phyloP scores from a whole-genome alignment of 2,797 vertebrate species.

The Sparus aurata region DNA sequence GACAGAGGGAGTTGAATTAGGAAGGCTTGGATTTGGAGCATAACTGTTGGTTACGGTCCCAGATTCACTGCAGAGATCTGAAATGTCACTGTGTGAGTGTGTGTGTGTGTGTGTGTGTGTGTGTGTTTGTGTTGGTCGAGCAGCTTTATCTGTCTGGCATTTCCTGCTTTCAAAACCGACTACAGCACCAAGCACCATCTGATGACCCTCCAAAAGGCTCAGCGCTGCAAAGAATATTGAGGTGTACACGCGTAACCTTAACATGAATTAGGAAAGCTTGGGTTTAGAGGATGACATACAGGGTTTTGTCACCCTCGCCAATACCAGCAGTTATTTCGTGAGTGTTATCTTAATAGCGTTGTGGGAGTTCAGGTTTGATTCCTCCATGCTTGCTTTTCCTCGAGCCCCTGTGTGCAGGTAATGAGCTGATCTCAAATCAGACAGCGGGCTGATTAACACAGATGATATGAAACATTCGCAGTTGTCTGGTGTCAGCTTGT shows the following conservation, averaged over 20 bases:
- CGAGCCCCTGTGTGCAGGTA: constrained; percentile 48
- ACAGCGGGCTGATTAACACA: constrained; percentile 56
- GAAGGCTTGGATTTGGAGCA: constrained; percentile 54
- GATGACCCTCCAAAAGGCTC: constrained; percentile 77
- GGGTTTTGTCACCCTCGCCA: constrained; percentile 58
- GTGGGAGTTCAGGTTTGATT: constrained; percentile 48
- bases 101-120: constrained; percentile 33
- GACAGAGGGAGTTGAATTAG: constrained; percentile 57
- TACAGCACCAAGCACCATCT: constrained; percentile 64
- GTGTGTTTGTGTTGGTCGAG: constrained; percentile 47
- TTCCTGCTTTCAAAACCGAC: constrained; percentile 73
- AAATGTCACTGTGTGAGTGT: constrained; percentile 75
- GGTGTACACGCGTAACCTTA: constrained; percentile 71
- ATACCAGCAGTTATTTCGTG: constrained; percentile 58
- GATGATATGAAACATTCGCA: constrained; percentile 59
- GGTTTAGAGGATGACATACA: constrained; percentile 51
- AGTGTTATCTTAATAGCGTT: constrained; percentile 70
- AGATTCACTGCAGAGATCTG: constrained; percentile 66
- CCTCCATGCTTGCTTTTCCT: constrained; percentile 29
- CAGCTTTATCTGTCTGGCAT: constrained; percentile 83
- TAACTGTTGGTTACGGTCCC: constrained; percentile 66
- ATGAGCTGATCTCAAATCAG: constrained; percentile 67
- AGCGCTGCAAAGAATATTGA: constrained; percentile 64
- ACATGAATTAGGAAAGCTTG: constrained; percentile 66
- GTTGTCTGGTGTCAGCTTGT: constrained; percentile 45